Base-by-base conservation (phyloP, 92 coral and sea anemone species). In the Zoanthus gigantus region DNA sequence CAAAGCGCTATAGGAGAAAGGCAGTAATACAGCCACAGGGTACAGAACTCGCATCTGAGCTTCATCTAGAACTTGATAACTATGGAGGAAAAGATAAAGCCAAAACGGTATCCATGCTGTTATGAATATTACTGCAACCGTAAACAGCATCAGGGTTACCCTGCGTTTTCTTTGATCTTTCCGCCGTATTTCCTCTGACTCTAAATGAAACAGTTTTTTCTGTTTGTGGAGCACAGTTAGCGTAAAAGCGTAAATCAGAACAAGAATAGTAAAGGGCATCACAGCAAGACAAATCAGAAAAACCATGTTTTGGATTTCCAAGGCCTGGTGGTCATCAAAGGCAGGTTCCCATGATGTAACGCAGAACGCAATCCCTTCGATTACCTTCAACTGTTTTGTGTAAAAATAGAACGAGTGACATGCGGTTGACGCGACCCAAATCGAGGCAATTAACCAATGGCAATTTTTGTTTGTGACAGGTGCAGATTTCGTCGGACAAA, bases 391-490 rank as follows among this genome's bases (percentile, higher is more conserved):
- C 30, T 77, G 82, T 18, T 77, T 77, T 16, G 82, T 54, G 14
- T 77, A 77, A 13, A 77, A 77, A 58, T 77, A 77, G 42, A 77
- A 77, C 48, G 82, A 53, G 15, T 77, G 82, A 13, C 46, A 77
- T 34, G 82, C 82, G 48, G 82, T 77, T 54, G 82, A 28, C 45
- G 28, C 67, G 30, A 77, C 63, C 82, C 82, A 77, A 30, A 77
- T 77, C n/a, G 34, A 29, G 2, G 82, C 82, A 0, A 77, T 13
- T 44, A 77, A 17, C 82, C 82, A 77, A 9, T 34, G 82, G 18
- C 82, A 77, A 15, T 77, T 77, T 66, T 77, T 77, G 67, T 54
- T 77, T 53, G 82, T 77, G 68, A 77, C 54, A 12, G 82, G 82
- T 30, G 53, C 67, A 7, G 82, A 31, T 54, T 77, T 77, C 67